Evolutionary conservation across 1,140 invertebrate species (phyloP).

Genomic region (Scaptodrosophila lebanonensis): DNA sequence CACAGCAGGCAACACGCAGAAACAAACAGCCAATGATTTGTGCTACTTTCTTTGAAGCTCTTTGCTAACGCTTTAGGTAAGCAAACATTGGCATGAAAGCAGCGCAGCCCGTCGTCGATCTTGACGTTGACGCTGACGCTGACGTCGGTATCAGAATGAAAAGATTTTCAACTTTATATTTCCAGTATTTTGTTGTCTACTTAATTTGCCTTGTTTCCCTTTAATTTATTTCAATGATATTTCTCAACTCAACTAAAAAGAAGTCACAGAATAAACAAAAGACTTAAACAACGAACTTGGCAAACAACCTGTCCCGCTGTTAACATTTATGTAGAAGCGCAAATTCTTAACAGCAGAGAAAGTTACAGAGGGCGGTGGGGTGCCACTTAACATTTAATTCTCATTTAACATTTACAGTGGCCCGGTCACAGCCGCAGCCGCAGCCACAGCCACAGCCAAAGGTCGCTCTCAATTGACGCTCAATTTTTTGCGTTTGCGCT

Average conservation of each 20-base stretch:
- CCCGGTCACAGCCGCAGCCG: slow-evolving; percentile 11
- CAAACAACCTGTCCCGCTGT: too few species aligned
- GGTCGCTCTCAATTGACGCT: slow-evolving; percentile 15
- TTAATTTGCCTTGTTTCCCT: slow-evolving; percentile 31
- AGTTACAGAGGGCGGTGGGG: too few species aligned
- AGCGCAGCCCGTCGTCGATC: slow-evolving; percentile 8
- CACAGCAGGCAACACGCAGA: slow-evolving; percentile 8
- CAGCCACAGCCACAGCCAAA: slow-evolving; percentile 10
- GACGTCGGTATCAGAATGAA: slow-evolving; percentile 20
- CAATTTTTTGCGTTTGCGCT: slow-evolving; percentile 24
- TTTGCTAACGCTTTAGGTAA: too few species aligned
- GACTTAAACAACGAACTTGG: slow-evolving; percentile 8
- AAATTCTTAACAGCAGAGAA: too few species aligned
- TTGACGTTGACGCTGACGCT: slow-evolving; percentile 1
- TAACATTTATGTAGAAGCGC: too few species aligned
- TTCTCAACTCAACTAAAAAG: slow-evolving; percentile 43
- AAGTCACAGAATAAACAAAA: neutral
- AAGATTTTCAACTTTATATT: slow-evolving; percentile 37
- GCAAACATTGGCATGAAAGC: slow-evolving; percentile 3
- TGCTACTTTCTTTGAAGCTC: slow-evolving; percentile 70
- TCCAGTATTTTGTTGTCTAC: neutral
- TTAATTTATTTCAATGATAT: slow-evolving; percentile 72
- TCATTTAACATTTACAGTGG: too few species aligned
- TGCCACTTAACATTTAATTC: too few species aligned
- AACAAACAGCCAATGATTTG: slow-evolving; percentile 45